Conservation (phyloP, 2,888 invertebrate species). For the Trissolcus japonicus region DNA sequence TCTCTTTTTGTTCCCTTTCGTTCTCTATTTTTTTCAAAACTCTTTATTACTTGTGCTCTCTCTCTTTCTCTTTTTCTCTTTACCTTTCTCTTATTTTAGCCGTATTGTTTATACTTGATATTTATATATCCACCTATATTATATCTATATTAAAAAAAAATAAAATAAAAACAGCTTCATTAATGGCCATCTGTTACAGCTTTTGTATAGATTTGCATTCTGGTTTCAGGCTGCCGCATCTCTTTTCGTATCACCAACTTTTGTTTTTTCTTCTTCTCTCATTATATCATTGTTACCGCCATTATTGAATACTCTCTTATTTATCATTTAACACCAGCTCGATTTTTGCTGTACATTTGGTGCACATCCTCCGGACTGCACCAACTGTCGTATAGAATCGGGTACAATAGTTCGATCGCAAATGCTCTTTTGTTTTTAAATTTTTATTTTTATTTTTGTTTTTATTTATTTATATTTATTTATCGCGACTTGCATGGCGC, state of each 20-base stretch:
- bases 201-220: constrained; percentile 52
- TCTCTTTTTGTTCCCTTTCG: constrained; percentile 27
- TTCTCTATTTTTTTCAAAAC: constrained; percentile 32
- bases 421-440: neutral
- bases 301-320: constrained; percentile 23
- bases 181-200: constrained; percentile 53
- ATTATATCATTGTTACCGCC: constrained; percentile 38
- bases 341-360: constrained; percentile 42
- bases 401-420: too few species aligned
- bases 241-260: constrained; percentile 34
- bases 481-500: too few species aligned
- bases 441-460: neutral
- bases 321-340: constrained; percentile 32
- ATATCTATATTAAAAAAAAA: constrained; percentile 40
- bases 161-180: constrained; percentile 27
- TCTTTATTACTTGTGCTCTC: constrained; percentile 37
- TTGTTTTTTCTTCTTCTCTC: constrained; percentile 27
- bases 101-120: constrained; percentile 46
- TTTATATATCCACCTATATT: constrained; percentile 32
- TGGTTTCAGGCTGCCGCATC: constrained; percentile 58
- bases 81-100: constrained; percentile 34
- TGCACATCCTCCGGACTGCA: constrained; percentile 27
- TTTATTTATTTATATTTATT: neutral
- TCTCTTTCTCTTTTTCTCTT: constrained; percentile 1
- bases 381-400: too few species aligned